Evolutionary conservation across 2,888 invertebrate species (phyloP).

Genomic region (Caenorhabditis doughertyi): DNA sequence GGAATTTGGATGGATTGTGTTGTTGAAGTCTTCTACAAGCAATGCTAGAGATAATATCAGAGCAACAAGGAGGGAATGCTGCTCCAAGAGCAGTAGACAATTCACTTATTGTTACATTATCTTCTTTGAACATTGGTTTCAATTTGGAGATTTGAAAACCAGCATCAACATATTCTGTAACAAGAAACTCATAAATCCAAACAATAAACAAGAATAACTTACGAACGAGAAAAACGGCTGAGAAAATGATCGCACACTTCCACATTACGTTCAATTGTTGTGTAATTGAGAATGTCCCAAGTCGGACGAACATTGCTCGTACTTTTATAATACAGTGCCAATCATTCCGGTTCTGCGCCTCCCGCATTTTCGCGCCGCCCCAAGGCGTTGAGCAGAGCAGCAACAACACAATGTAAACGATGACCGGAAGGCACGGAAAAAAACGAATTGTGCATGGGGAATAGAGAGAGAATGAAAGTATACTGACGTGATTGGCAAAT

Average conservation of each 20-base stretch:
- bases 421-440: constrained; percentile 56
- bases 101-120: constrained; percentile 60
- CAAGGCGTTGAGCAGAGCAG: constrained; percentile 60
- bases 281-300: constrained; percentile 64
- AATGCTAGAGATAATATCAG: constrained; percentile 73
- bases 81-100: constrained; percentile 70
- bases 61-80: constrained; percentile 73
- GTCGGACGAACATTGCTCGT: constrained; percentile 59
- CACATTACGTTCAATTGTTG: constrained; percentile 52
- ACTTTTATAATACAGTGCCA: constrained; percentile 67
- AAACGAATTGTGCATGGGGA: not conserved
- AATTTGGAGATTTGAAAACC: constrained; percentile 55
- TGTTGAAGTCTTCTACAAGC: constrained; percentile 75
- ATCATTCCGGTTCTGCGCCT: constrained; percentile 63
- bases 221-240: constrained; percentile 41
- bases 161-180: constrained; percentile 50
- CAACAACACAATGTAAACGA: constrained; percentile 64
- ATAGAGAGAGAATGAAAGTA: constrained; percentile 20
- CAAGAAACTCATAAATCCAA: not conserved
- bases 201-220: constrained; percentile 7
- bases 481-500: constrained; percentile 55
- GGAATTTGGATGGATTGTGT: constrained; percentile 71
- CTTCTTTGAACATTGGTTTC: constrained; percentile 50
- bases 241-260: constrained; percentile 39
- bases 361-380: constrained; percentile 57